Conservation (phyloP, 2,888 invertebrate species). For the Mycalesis mineus region DNA sequence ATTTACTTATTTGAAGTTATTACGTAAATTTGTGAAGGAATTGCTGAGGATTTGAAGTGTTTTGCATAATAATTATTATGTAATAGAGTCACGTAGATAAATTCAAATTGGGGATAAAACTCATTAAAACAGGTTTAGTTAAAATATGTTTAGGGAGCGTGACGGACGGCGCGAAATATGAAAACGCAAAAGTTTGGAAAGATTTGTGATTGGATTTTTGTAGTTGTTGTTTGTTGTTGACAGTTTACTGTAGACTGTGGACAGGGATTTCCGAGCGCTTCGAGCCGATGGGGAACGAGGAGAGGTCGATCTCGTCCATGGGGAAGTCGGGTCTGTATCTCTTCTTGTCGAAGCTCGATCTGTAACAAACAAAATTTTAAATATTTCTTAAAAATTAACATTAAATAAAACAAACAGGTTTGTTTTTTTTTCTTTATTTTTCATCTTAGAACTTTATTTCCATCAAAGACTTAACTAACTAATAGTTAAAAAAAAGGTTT, state of each 20-base stretch:
- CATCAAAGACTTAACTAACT: no score
- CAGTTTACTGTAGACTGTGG: constrained; percentile 26
- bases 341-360: constrained; percentile 46
- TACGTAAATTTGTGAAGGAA: neutral
- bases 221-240: neutral
- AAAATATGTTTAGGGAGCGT: constrained; percentile 9
- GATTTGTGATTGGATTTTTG: neutral
- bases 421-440: no score
- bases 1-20: constrained; percentile 4
- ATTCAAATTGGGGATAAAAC: constrained; percentile 24
- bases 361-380: no score
- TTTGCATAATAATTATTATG: constrained; percentile 18
- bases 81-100: constrained; percentile 24
- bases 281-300: constrained; percentile 67
- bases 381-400: no score
- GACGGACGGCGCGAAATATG: constrained; percentile 4
- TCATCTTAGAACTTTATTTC: no score
- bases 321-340: constrained; percentile 61
- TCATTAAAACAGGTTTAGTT: constrained; percentile 25
- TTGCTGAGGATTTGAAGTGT: constrained; percentile 12
- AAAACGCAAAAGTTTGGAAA: constrained; percentile 1
- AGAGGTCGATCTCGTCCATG: constrained; percentile 70
- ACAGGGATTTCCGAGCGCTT: constrained; percentile 43
- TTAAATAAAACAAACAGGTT: no score
- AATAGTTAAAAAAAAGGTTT: no score